A percentile compares a stretch with the other conserved stretches of the same genome.
These are phyloP conservation scores for Eufriesea mexicana DNA, from an alignment of 1,140 invertebrate genomes.

Conservation along the genomic window DNA sequence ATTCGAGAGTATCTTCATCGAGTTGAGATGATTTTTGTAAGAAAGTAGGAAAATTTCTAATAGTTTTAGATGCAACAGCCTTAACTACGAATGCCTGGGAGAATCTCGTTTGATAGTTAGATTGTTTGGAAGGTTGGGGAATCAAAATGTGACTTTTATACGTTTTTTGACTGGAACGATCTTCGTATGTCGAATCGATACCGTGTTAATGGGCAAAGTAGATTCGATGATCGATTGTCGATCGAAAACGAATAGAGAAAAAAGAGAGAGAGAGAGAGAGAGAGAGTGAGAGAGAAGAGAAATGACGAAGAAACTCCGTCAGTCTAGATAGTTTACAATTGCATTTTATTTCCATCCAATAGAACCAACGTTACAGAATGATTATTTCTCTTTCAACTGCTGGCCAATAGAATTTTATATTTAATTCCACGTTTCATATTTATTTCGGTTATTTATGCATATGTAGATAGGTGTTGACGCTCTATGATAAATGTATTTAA, in stretches of 20 bases:
- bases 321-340: conserved; percentile 17
- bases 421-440: neutral
- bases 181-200: conserved; percentile 26
- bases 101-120: conserved; percentile 37
- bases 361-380: neutral
- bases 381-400: neutral
- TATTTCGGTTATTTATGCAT: neutral
- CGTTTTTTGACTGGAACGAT: conserved; percentile 58
- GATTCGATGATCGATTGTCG: neutral
- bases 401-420: neutral
- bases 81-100: neutral
- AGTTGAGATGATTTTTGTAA: too few species aligned
- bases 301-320: neutral
- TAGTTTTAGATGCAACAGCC: neutral
- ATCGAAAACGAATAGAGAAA: neutral
- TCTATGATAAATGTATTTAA: neutral
- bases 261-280: too few species aligned
- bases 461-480: neutral
- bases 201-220: conserved; percentile 8
- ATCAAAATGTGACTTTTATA: conserved; percentile 66
- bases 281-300: too few species aligned
- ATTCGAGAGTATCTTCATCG: too few species aligned
- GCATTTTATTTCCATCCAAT: conserved; percentile 37
- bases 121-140: conserved; percentile 27
- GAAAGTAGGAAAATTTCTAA: too few species aligned